Conservation (phyloP, 1,140 invertebrate species). For the Danaus melanippus region DNA sequence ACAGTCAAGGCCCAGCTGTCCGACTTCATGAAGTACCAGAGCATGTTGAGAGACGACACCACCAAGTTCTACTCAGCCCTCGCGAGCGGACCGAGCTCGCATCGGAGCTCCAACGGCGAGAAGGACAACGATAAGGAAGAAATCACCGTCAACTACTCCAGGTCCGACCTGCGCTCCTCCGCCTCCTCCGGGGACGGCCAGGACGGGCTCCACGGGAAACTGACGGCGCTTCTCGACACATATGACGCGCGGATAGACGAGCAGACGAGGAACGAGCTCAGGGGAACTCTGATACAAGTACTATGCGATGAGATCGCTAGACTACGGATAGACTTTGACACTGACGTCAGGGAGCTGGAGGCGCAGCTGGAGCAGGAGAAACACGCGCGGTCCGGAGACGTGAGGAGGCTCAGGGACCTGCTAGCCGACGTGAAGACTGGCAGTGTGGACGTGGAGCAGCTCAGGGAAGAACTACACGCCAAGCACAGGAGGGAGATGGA, state of each 20-base stretch:
- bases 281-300: conserved; percentile 70
- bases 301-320: conserved; percentile 65
- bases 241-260: conserved; percentile 56
- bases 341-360: conserved; percentile 64
- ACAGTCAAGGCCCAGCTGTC: conserved; percentile 59
- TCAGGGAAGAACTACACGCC: conserved; percentile 73
- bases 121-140: conserved; percentile 62
- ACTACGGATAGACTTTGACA: conserved; percentile 60
- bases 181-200: conserved; percentile 48
- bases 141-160: conserved; percentile 57
- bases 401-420: conserved; percentile 58
- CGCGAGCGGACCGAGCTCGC: conserved; percentile 44
- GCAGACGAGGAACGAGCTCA: conserved; percentile 59
- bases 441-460: conserved; percentile 65
- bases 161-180: conserved; percentile 49
- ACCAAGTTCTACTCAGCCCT: conserved; percentile 59
- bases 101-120: conserved; percentile 53
- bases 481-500: conserved; percentile 83
- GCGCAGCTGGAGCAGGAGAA: conserved; percentile 58
- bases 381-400: conserved; percentile 59
- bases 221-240: conserved; percentile 54
- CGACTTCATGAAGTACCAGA: conserved; percentile 62
- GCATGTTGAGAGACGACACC: conserved; percentile 57
- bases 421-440: conserved; percentile 68
- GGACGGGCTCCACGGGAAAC: conserved; percentile 51